Conservation (phyloP, 1,140 invertebrate species). For the Drosophila nikananu region DNA sequence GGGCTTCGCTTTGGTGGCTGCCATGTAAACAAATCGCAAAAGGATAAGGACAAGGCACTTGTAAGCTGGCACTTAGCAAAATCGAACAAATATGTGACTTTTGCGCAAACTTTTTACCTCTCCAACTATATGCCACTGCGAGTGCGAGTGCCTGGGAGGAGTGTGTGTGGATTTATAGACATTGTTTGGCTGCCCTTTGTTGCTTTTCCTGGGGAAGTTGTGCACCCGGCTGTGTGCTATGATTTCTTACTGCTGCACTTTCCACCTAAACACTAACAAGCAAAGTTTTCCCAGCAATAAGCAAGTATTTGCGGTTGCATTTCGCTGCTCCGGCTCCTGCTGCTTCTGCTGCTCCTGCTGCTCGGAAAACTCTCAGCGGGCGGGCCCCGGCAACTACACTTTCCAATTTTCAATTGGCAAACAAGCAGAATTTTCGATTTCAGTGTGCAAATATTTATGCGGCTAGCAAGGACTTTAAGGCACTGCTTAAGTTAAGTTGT, state of each 20-base stretch:
- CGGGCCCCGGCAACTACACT: conserved; percentile 40
- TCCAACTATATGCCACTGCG: conserved; percentile 18
- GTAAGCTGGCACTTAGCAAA: conserved; percentile 73
- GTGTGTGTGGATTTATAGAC: conserved; percentile 61
- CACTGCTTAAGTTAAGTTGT: conserved; percentile 26
- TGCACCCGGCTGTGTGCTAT: conserved; percentile 46
- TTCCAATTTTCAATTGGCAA: conserved; percentile 72
- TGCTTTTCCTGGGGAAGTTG: conserved; percentile 31
- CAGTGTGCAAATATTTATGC: conserved; percentile 64
- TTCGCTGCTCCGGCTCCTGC: conserved; percentile 31
- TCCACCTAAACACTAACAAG: conserved; percentile 70
- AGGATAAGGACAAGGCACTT: conserved; percentile 74
- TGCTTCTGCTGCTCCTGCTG: conserved; percentile 3
- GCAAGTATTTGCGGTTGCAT: conserved; percentile 72
- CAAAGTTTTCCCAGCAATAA: conserved; percentile 69
- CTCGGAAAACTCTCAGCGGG: conserved; percentile 41
- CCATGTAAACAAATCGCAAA: conserved; percentile 75
- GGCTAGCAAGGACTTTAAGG: conserved; percentile 39
- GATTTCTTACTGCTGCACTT: conserved; percentile 62
- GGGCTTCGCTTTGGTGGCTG: conserved; percentile 30
- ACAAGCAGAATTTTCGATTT: conserved; percentile 69
- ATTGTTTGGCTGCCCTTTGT: conserved; percentile 58
- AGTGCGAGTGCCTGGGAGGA: not conserved
- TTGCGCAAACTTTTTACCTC: conserved; percentile 63
- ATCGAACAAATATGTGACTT: conserved; percentile 77